Percentiles rank a stretch among this genome's conserved stretches.
These are phyloP conservation scores for Microchrysa polita DNA, from an alignment of 2,888 invertebrate species.

Conservation along the genomic window DNA sequence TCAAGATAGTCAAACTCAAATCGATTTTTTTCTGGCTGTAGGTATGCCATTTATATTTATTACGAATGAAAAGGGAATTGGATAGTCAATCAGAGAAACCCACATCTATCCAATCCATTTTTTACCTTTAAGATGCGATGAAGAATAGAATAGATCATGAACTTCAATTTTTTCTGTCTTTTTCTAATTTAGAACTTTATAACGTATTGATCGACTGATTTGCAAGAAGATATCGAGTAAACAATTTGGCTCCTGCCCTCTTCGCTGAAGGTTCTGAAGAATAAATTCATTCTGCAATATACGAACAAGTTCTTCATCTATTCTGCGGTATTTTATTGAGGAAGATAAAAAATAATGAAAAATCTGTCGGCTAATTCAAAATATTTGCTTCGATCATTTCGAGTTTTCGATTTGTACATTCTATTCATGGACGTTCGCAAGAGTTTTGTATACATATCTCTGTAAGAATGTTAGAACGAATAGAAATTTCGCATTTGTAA, in stretches of 20 bases:
- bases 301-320: background rate
- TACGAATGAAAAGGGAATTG: background rate
- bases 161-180: background rate
- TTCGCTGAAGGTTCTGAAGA: background rate
- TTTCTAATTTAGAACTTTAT: background rate
- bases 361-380: background rate
- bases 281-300: background rate
- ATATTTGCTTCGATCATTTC: conserved; percentile 5
- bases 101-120: no score
- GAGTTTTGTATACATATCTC: no score
- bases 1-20: no score
- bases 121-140: no score
- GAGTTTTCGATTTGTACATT: background rate
- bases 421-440: background rate
- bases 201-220: background rate
- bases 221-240: background rate
- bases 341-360: background rate
- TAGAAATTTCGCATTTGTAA: background rate
- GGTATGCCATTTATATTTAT: no score
- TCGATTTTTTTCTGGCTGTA: no score
- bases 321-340: no score
- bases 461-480: background rate
- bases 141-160: no score
- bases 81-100: background rate
- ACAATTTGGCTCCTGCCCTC: conserved; percentile 4